A percentile compares a stretch with the other conserved stretches of the same genome.
phyloP scores from a whole-genome alignment of 2,888 invertebrate genomes.

The Digitonthophagus gazella region DNA sequence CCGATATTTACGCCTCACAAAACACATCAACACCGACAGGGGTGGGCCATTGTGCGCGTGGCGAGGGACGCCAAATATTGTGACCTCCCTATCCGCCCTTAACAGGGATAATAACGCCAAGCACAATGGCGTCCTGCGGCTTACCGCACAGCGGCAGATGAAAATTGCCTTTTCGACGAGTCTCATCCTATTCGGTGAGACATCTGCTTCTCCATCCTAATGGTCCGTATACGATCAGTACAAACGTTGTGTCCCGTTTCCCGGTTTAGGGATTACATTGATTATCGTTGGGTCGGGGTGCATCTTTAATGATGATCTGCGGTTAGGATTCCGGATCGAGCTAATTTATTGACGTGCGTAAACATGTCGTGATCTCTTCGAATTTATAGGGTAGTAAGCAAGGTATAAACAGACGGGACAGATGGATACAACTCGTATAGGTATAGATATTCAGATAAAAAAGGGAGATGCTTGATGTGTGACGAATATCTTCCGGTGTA shows the following conservation, averaged over 20 bases:
- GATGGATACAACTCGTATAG: too few relatives aligned
- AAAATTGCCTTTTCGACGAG: slow-evolving; percentile 6
- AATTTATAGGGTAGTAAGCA: neutral
- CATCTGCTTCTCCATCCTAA: slow-evolving; percentile 6
- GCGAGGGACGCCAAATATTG: slow-evolving; percentile 9
- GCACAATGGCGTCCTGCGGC: slow-evolving; percentile 10
- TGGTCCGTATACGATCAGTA: slow-evolving; percentile 6
- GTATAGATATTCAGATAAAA: too few relatives aligned
- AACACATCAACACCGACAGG: slow-evolving; percentile 25
- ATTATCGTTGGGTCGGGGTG: slow-evolving; percentile 4
- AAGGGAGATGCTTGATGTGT: neutral
- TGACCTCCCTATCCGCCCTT: slow-evolving; percentile 4
- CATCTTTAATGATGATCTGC: slow-evolving; percentile 1
- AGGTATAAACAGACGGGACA: neutral
- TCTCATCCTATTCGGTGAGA: slow-evolving; percentile 6
- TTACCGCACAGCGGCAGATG: slow-evolving; percentile 13
- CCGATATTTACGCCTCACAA: slow-evolving; percentile 25
- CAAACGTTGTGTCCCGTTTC: slow-evolving; percentile 1
- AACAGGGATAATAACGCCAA: slow-evolving; percentile 16
- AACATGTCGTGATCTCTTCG: neutral
- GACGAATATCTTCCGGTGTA: neutral
- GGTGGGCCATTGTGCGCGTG: slow-evolving; percentile 8
- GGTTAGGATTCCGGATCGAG: neutral
- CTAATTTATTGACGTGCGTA: neutral
- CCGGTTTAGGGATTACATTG: slow-evolving; percentile 10